These are phyloP conservation scores for Sphenodon punctatus DNA, from an alignment of 2,797 vertebrate genomes.

Conservation along the genomic window DNA sequence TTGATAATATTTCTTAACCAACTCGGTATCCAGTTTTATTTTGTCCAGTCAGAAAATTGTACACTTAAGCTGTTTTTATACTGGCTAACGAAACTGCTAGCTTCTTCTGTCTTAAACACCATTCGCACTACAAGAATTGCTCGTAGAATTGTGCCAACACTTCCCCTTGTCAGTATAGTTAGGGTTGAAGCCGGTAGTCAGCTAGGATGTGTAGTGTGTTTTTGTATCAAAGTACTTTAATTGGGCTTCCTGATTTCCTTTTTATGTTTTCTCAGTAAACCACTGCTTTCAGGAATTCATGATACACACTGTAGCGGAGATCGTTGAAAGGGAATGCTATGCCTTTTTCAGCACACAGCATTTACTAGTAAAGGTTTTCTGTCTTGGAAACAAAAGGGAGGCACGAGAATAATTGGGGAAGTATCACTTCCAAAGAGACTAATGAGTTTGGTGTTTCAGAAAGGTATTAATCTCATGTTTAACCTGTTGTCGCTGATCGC, in stretches of 20 bases:
- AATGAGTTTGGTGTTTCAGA: slow-evolving; percentile 44
- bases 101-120: too few relatives aligned
- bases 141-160: fast-evolving
- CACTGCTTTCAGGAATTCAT: not conserved
- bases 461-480: slow-evolving; percentile 34
- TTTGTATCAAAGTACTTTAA: not conserved
- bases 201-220: not conserved
- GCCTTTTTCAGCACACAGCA: not conserved
- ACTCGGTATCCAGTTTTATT: fast-evolving
- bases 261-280: fast-evolving
- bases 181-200: not conserved
- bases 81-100: not conserved
- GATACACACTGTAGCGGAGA: not conserved
- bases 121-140: not conserved
- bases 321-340: fast-evolving
- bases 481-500: not conserved
- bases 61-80: fast-evolving
- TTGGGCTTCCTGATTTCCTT: fast-evolving
- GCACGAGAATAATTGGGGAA: slow-evolving; percentile 43
- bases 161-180: not conserved
- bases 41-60: fast-evolving
- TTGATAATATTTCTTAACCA: not conserved
- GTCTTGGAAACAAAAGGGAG: not conserved
- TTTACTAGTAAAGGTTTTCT: slow-evolving; percentile 10
- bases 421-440: slow-evolving; percentile 55